Evolutionary conservation across 2,113 vertebrate species (phyloP), one percentile per base, ranked within the genome.

Genomic region (Lagopus leucura): DNA sequence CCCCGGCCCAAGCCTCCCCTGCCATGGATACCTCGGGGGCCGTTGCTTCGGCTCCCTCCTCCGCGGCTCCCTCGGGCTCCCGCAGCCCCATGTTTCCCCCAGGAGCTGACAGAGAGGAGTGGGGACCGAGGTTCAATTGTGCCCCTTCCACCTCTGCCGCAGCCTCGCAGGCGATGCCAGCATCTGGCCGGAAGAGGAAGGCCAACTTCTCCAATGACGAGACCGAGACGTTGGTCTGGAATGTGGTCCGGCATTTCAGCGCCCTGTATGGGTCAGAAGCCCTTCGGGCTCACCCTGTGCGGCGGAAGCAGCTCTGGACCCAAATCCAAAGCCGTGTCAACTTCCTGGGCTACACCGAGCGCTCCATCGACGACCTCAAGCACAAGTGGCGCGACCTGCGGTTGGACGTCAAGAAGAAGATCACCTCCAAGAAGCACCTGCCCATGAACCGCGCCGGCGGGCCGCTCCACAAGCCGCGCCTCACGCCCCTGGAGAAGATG

Each of bases 181-280:
- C 94, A 8, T 83, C 69, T 55, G 88, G 81, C 74, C 66, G 90
- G 82, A 93, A 97, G 84, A 74, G 89, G 79, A 96, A 95, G 71
- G 96, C 95, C 92, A 97, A 97, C 89, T 97, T 97, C 92, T 97
- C 97, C 96, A 97, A 97, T 82, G 97, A 97, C 79, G 97, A 97
- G 96, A 97, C 94, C 8, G 97, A 97, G 91, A 97, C 97, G 22
- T 73, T 97, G 94, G 97, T 97, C 60, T 96, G 95, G 96, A 96
- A 97, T 82, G 97, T 97, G 84, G 97, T 97, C 3, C 94, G 96
- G 60, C 97, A 97, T 43, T 97, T 97, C 89, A 96, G 97, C 66
- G 96, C 97, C 74, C 82, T 97, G 93, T 97, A 97, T 4, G 97
- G 97, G 52, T 96, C 97, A 1, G 97, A 97, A 22, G 96, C 97